Evolutionary conservation across 37 sponge, comb jelly and placozoan species (phyloP), one percentile per base, ranked within the genome.

Genomic region (Aplysina aerophoba): DNA sequence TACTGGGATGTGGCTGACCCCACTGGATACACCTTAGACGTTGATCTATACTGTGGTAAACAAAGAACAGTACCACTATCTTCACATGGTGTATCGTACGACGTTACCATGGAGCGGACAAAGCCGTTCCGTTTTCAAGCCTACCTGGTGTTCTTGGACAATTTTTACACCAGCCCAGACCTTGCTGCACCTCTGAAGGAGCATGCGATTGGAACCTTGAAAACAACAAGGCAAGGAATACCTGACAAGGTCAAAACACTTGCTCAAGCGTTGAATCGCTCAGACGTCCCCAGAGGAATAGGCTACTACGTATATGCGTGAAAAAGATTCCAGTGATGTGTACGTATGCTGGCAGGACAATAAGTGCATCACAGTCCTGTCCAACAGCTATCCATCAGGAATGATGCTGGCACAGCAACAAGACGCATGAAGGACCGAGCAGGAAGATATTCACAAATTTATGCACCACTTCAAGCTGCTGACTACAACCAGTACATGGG

Each of bases 91-190:
- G 53, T 84, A 31, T 59, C 71, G 2, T 80, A 84, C 67, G 81
- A 89, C 64, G 85, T 84, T 37, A 85, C 85, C 19, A 58, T 73
- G 31, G 31, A 72, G 24, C 55, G 85, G 56, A 16, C 22, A 5
- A 8, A 71, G 3, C 41, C 69, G 6, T 85, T 37, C 59, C 39
- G 22, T 16, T 55, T 38, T 80, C 90, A 89, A 54, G 90, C 86
- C 21, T 89, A 89, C 57, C 15, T n/a, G n/a, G 16, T 89, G 20
- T 89, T 84, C 36, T 8, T 35, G 1, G 86, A 89, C 81, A 89
- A 89, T 79, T 89, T 89, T 41, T 89, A 89, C 33, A 79, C 89
- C 14, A 71, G 81, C 38, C 78, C 83, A 28, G 4, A 28, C 11
- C 83, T 89, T 4, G 6, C 73, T 1, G 38, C 27, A 19, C 50